These are phyloP conservation scores for Drosophila punjabiensis DNA, from an alignment of 1,140 invertebrate genomes.

Conservation along the genomic window DNA sequence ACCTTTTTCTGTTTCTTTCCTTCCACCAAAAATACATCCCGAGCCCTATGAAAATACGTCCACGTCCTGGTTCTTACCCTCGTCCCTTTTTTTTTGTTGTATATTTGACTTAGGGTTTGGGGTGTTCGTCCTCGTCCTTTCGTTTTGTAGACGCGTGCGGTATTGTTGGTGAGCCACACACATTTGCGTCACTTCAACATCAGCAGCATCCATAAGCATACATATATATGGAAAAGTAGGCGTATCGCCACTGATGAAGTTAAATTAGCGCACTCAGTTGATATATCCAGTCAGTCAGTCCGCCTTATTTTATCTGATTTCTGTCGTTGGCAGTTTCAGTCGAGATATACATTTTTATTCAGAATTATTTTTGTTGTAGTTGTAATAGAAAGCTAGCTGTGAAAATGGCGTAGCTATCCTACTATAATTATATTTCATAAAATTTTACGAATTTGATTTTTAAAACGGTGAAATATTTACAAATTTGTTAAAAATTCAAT, in stretches of 20 bases:
- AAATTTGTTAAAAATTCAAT: not conserved
- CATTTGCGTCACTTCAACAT: conserved; percentile 62
- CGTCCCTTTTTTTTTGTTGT: conserved; percentile 30
- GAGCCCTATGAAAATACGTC: conserved; percentile 25
- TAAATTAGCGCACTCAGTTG: conserved; percentile 58
- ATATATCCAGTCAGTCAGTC: conserved; percentile 13
- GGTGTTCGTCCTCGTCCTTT: conserved; percentile 34
- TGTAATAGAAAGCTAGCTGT: not conserved
- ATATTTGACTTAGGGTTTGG: conserved; percentile 48
- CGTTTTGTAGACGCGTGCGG: conserved; percentile 61
- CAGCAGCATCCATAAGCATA: conserved; percentile 9
- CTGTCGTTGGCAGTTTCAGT: conserved; percentile 10
- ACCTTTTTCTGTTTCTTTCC: conserved; percentile 28
- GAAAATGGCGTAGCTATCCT: not conserved
- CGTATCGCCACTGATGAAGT: conserved; percentile 67
- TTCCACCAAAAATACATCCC: conserved; percentile 43
- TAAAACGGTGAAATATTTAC: not conserved
- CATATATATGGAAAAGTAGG: conserved; percentile 55
- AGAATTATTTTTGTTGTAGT: not conserved
- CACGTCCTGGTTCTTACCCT: conserved; percentile 23
- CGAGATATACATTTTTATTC: not conserved
- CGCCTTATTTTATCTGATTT: conserved; percentile 24
- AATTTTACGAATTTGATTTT: not conserved
- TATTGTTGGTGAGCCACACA: conserved; percentile 73
- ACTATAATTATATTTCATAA: not conserved